Evolutionary conservation across 2,888 invertebrate genomes (phyloP).

Genomic region (Cylloceria caligata): DNA sequence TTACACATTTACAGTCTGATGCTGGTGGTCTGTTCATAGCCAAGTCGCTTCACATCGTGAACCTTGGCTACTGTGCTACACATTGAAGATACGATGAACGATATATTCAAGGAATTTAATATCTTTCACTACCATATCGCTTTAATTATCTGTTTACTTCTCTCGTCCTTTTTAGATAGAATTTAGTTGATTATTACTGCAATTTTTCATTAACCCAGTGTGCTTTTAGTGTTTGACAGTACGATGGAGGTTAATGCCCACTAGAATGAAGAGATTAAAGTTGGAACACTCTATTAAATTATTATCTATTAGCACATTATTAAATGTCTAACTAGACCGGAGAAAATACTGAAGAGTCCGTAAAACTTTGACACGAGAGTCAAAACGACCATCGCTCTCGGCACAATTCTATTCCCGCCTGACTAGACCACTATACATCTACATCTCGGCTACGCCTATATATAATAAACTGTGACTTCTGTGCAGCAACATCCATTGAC

Average conservation of each 20-base stretch:
- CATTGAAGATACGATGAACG: slow-evolving; percentile 11
- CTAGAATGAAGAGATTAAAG: background rate
- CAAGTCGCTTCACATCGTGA: slow-evolving; percentile 11
- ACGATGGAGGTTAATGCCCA: background rate
- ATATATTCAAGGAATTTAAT: background rate
- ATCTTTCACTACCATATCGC: background rate
- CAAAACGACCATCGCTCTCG: background rate
- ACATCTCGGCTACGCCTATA: slow-evolving; percentile 4
- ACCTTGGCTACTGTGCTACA: background rate
- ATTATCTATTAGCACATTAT: no score
- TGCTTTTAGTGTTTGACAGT: background rate
- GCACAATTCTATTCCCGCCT: slow-evolving; percentile 21
- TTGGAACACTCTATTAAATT: background rate
- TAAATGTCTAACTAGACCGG: slow-evolving; percentile 2
- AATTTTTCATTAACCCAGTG: slow-evolving; percentile 2
- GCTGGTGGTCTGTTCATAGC: slow-evolving; percentile 4
- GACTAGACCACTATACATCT: background rate
- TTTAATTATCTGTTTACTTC: background rate
- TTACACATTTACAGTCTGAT: slow-evolving; percentile 36
- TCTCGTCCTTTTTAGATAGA: background rate
- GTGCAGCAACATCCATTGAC: no score
- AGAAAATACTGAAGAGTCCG: slow-evolving; percentile 35
- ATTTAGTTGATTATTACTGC: background rate
- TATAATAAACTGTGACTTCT: background rate
- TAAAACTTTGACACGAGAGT: slow-evolving; percentile 14